These are phyloP conservation scores for Dufourea novaeangliae DNA, from an alignment of 1,140 invertebrate genomes.

Conservation along the genomic window DNA sequence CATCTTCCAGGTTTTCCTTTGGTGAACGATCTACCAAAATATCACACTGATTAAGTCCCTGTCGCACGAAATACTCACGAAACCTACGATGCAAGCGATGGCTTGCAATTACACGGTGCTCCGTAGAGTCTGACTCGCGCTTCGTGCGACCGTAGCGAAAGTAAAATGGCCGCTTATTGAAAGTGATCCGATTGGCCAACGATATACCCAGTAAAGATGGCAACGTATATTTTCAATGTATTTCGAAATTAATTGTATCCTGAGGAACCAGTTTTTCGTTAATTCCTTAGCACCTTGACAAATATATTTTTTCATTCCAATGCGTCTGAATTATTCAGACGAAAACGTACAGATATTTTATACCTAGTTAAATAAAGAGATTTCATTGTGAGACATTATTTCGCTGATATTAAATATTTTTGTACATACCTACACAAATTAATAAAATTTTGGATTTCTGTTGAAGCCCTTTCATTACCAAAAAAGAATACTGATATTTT, in stretches of 20 bases:
- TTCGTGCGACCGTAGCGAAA: conserved; percentile 77
- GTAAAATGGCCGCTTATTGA: conserved; percentile 70
- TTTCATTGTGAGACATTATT: background rate
- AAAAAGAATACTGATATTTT: background rate
- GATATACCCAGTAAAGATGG: conserved; percentile 55
- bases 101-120: conserved; percentile 61
- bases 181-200: conserved; percentile 67
- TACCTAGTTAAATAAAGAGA: background rate
- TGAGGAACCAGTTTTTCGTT: background rate
- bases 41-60: background rate
- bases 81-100: conserved; percentile 63
- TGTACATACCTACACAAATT: background rate
- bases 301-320: background rate
- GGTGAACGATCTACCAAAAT: background rate
- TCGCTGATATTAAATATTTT: background rate
- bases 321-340: background rate
- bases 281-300: background rate
- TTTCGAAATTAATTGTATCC: conserved; percentile 48
- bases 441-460: background rate
- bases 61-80: conserved; percentile 37
- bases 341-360: background rate
- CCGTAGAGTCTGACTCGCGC: conserved; percentile 30
- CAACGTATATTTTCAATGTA: conserved; percentile 45
- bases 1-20: conserved; percentile 81
- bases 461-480: background rate